Evolutionary conservation across 2,113 vertebrate genomes (phyloP), one percentile per base, ranked within the genome.

Genomic region (Syngnathoides biaculeatus): DNA sequence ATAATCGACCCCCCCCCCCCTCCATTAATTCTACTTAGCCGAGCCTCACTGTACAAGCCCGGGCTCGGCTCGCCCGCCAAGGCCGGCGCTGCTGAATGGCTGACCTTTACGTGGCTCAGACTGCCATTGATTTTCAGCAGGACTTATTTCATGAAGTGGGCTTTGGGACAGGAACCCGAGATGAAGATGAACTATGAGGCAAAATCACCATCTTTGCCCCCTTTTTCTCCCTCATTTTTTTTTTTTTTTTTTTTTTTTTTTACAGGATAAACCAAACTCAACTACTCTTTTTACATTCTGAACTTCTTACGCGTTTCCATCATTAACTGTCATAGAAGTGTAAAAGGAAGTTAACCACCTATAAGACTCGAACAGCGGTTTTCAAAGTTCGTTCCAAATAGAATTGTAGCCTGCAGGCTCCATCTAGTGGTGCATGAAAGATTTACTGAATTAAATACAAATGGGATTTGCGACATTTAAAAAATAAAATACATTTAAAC

Each of bases 111-210:
- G 86, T 69, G 78, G 84, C 87, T 90, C 74, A 78, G 84, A 83
- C 86, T 80, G 73, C 79, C 90, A 93, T 93, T 91, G 92, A 93
- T 93, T 92, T 93, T 92, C 87, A 88, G 89, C 88, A 89, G 91
- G 90, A 92, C 90, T 92, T 92, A 90, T 92, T 92, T 92, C 86
- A 92, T 92, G 89, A 92, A 89, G 74, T 85, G 85, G 88, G 89
- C 81, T 86, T 79, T 83, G 80, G 88, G 90, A 92, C 89, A 89
- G 90, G 85, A 79, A 85, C 65, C 47, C 74, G 79, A 92, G 91
- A 93, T 93, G 92, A 93, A 93, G 92, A 93, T 92, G 91, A 91
- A 93, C 91, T 92, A 90, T 79, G 88, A 86, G 87, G 85, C 82
- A 77, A 83, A 88, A 91, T 87, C 88, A 78, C 85, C 85, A 89